Conservation (phyloP, 2,888 invertebrate species). For the Ichneumoninae sp. region DNA sequence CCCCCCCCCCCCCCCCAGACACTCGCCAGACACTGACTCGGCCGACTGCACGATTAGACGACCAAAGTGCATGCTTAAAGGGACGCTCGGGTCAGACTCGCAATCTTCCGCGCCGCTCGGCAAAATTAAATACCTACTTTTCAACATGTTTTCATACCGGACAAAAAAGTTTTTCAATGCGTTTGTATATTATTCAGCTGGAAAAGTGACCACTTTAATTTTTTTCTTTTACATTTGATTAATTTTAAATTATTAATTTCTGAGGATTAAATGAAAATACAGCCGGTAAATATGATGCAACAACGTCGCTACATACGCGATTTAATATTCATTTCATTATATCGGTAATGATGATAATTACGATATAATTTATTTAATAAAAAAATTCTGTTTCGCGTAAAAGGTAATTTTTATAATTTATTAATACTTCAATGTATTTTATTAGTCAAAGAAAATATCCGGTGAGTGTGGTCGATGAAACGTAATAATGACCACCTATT, state of each 20-base stretch:
- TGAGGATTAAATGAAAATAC: too few species aligned
- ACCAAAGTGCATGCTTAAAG: background rate
- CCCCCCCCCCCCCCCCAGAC: too few species aligned
- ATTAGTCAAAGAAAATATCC: background rate
- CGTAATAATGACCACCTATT: background rate
- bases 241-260: background rate
- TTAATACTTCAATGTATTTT: background rate
- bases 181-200: too few species aligned
- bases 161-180: too few species aligned
- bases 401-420: background rate
- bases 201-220: background rate
- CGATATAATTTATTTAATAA: background rate
- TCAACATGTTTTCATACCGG: too few species aligned
- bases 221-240: background rate
- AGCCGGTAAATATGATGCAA: too few species aligned
- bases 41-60: conserved; percentile 2
- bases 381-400: background rate
- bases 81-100: background rate
- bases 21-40: conserved; percentile 4
- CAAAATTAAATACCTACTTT: background rate
- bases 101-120: conserved; percentile 1
- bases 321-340: background rate
- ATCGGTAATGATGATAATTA: background rate
- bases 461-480: conserved; percentile 18
- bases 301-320: too few species aligned